phyloP scores from a whole-genome alignment of 2,888 invertebrate species.

The Noctuana brunneofusca region DNA sequence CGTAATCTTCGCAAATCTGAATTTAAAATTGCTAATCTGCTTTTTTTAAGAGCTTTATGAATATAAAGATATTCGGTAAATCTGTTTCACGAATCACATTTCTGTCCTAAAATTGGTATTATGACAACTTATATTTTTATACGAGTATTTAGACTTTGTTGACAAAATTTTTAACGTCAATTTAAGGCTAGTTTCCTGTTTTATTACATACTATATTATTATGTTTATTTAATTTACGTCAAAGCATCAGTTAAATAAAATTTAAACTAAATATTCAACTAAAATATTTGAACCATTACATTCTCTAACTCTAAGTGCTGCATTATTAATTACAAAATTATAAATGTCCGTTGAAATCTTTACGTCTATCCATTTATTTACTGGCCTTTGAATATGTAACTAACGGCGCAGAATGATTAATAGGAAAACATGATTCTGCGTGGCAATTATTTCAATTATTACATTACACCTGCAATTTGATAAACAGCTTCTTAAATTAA shows the following conservation, averaged over 20 bases:
- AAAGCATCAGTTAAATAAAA: too few species aligned
- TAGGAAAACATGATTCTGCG: constrained; percentile 1
- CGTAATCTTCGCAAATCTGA: constrained; percentile 23
- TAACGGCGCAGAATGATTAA: constrained; percentile 7
- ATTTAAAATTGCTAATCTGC: constrained; percentile 8
- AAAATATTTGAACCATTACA: not conserved
- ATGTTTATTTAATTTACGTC: too few species aligned
- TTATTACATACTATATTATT: too few species aligned
- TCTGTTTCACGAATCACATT: not conserved
- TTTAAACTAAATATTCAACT: not conserved
- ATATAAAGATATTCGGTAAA: not conserved
- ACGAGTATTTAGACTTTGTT: too few species aligned
- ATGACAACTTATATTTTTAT: too few species aligned
- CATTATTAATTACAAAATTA: constrained; percentile 3
- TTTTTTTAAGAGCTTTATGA: not conserved
- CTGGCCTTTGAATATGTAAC: constrained; percentile 12
- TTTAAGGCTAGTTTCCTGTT: too few species aligned
- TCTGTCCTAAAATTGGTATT: too few species aligned
- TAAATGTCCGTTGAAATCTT: not conserved
- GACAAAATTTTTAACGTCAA: too few species aligned
- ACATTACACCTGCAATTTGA: constrained; percentile 24
- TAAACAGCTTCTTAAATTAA: constrained; percentile 5
- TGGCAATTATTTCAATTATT: constrained; percentile 23
- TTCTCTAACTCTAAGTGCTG: not conserved
- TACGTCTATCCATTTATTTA: constrained; percentile 18